These are phyloP conservation scores for Schizopygopsis pylzovi DNA, from an alignment of 2,797 vertebrate species.

Conservation along the genomic window DNA sequence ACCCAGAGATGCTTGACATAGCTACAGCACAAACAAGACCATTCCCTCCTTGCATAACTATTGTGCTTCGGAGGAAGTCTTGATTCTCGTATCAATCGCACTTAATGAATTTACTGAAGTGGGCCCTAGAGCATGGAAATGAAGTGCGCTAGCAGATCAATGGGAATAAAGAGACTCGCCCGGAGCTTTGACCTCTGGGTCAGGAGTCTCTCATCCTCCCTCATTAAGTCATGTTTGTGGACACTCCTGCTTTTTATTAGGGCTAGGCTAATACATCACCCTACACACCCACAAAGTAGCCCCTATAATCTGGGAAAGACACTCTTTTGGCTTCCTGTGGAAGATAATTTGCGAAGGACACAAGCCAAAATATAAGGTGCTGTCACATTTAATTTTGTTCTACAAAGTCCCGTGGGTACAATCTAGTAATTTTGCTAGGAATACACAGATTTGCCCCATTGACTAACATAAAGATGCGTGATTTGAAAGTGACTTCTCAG, in stretches of 20 bases:
- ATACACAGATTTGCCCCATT: background rate
- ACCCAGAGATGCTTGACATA: conserved; percentile 40
- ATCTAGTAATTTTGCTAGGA: background rate
- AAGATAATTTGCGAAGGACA: background rate
- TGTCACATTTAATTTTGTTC: background rate
- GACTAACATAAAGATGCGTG: background rate
- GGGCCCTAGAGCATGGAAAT: conserved; percentile 59
- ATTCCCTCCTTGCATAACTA: conserved; percentile 23
- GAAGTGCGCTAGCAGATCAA: conserved; percentile 59
- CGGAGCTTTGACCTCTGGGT: conserved; percentile 61
- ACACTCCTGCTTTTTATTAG: conserved; percentile 63
- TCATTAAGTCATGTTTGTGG: conserved; percentile 65
- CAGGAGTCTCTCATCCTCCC: conserved; percentile 65
- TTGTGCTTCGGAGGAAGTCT: conserved; percentile 47
- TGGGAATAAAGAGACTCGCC: conserved; percentile 57
- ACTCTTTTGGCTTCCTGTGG: conserved; percentile 33
- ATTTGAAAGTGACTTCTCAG: background rate
- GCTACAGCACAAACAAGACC: conserved; percentile 30
- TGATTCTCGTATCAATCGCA: conserved; percentile 57
- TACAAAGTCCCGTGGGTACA: no score
- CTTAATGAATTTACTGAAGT: conserved; percentile 58
- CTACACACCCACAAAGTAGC: conserved; percentile 43
- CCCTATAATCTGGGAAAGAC: conserved; percentile 42
- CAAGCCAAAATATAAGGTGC: background rate
- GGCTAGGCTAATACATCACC: conserved; percentile 55